These are phyloP conservation scores for Oncorhynchus clarkii DNA, from an alignment of 2,113 vertebrate species.

Conservation along the genomic window DNA sequence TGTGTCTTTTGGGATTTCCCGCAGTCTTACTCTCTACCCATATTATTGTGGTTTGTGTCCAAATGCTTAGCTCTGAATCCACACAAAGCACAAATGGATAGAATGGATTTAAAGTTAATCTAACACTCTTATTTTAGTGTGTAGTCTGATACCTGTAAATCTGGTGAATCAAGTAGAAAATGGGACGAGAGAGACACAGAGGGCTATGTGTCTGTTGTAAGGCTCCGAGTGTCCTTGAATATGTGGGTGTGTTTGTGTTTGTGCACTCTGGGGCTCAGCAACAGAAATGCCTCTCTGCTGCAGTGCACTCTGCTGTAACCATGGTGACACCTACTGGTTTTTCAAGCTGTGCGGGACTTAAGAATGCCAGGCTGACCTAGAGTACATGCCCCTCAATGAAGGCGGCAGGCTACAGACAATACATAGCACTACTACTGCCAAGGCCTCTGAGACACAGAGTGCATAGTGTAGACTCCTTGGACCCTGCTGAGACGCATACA, in stretches of 20 bases:
- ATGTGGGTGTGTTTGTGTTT: conserved; percentile 38
- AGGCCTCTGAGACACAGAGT: conserved; percentile 17
- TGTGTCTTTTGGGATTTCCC: neutral
- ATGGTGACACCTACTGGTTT: conserved; percentile 85
- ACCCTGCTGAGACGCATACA: neutral
- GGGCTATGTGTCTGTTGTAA: conserved; percentile 18
- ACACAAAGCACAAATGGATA: neutral
- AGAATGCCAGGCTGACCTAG: conserved; percentile 50
- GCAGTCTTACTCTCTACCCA: neutral
- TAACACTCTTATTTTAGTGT: neutral
- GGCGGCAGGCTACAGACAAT: neutral
- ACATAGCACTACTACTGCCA: conserved; percentile 22
- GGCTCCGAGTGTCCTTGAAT: neutral
- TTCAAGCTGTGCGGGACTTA: conserved; percentile 76
- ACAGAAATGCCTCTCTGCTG: conserved; percentile 59
- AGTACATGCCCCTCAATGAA: neutral
- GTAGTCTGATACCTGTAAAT: neutral
- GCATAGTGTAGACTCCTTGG: no score
- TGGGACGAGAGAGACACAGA: neutral
- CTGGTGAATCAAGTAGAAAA: neutral
- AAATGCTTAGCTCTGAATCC: neutral
- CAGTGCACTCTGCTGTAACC: conserved; percentile 70
- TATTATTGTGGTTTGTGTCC: neutral
- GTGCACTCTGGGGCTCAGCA: conserved; percentile 40
- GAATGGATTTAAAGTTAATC: neutral